Base-by-base conservation (phyloP, 2,888 invertebrate genomes). In the Hemithea aestivaria region DNA sequence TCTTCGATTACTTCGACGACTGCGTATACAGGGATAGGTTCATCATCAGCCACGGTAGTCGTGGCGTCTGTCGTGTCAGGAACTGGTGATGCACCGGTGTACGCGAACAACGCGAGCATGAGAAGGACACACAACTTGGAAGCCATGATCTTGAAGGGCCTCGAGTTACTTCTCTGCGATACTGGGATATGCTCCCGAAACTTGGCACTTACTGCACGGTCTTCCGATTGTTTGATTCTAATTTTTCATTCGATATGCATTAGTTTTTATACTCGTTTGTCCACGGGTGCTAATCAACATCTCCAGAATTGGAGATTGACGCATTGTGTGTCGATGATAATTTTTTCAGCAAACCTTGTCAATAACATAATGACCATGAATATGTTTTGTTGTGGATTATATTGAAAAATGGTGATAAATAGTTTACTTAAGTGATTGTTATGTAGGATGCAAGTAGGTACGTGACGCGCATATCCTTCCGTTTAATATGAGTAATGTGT, bases 331-430 rank as follows among this genome's bases (percentile, higher is more conserved):
- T 43, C 39, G 35, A 51, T 30, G 46, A 42, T 56, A 83, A 85
- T 70, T 26, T 22, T 32, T 49, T 53, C 40, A 54, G 61, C 56
- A 72, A 80, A 84, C 75, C 78, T 60, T 66, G 64, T 75, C 81
- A 80, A 84, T 79, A 81, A 69, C 73, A 73, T 73, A 70, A 73
- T 73, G 83, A 58, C 85, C 82, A 66, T 85, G 85, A 77, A 66
- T 73, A 51, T 67, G 60, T 60, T 68, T 73, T 78, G 71, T 72
- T 74, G 56, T 64, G 60, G 56, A 63, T 59, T 68, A 60, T 61
- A 55, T 61, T 63, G 62, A 63, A 67, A 66, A 64, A 45, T 46
- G 54, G 57, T 65, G 61, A 65, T 49, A 59, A 63, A 62, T 53
- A 56, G 62, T 66, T 63, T 64, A 56, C 51, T 48, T 53, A 51